Conservation (phyloP, 2,113 vertebrate species). For the Camarhynchus parvulus region DNA sequence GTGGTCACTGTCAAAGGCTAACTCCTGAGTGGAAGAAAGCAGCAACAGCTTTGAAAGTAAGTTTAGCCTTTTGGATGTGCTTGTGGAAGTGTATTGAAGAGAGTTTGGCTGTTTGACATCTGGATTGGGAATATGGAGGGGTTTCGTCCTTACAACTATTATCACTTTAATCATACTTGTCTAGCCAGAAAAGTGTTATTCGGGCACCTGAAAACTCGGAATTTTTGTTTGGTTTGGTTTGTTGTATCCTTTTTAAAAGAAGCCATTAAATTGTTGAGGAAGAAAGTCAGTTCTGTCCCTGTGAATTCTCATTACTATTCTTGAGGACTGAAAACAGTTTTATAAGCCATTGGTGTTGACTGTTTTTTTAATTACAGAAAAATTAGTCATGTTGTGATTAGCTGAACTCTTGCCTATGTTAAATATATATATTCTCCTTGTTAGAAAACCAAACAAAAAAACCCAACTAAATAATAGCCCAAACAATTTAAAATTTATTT, state of each 20-base stretch:
- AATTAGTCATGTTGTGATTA: background rate
- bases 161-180: background rate
- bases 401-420: background rate
- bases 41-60: slow-evolving; percentile 94
- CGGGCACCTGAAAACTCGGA: background rate
- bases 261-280: background rate
- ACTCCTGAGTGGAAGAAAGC: slow-evolving; percentile 95
- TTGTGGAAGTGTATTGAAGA: background rate
- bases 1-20: slow-evolving; percentile 91
- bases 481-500: background rate
- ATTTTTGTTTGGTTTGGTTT: background rate
- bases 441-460: background rate
- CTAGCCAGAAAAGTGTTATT: background rate
- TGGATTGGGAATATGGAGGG: background rate
- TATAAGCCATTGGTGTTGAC: background rate
- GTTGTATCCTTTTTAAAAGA: background rate
- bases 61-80: background rate
- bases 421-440: background rate
- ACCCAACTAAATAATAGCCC: background rate
- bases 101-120: background rate
- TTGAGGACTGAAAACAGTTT: background rate
- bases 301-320: background rate
- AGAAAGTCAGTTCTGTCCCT: background rate
- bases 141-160: background rate
- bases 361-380: background rate